These are phyloP conservation scores for Meteorus sp. DNA, from an alignment of 1,140 invertebrate genomes.

Conservation along the genomic window DNA sequence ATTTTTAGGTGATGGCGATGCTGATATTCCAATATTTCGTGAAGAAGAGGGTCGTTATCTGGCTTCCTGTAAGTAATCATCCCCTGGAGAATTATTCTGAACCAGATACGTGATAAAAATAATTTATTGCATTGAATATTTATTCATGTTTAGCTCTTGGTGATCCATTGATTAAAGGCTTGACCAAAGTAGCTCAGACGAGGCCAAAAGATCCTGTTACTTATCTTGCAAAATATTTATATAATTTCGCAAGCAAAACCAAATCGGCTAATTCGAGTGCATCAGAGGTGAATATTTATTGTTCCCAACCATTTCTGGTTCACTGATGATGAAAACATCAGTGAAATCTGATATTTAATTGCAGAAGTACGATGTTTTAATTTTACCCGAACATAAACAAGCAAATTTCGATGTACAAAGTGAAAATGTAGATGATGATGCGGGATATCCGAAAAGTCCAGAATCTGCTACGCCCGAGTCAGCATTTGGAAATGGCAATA, in stretches of 20 bases:
- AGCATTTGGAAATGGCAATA: slow-evolving; percentile 64
- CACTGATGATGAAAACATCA: background rate
- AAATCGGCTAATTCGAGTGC: slow-evolving; percentile 9
- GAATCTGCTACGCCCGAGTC: slow-evolving; percentile 61
- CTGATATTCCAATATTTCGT: slow-evolving; percentile 75
- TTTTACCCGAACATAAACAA: slow-evolving; percentile 55
- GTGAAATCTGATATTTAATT: background rate
- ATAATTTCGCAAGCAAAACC: slow-evolving; percentile 68
- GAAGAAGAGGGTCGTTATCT: slow-evolving; percentile 82
- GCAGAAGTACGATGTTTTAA: slow-evolving; percentile 59
- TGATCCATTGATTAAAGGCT: slow-evolving; percentile 82
- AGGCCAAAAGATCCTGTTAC: slow-evolving; percentile 81
- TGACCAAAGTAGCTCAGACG: slow-evolving; percentile 80
- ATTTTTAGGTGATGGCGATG: slow-evolving; percentile 61
- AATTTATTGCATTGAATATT: too few relatives aligned
- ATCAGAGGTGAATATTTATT: background rate
- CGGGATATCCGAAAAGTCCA: slow-evolving; percentile 43
- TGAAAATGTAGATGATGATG: slow-evolving; percentile 41
- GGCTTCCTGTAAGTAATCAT: slow-evolving; percentile 75
- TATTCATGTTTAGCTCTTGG: slow-evolving; percentile 68
- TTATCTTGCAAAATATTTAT: slow-evolving; percentile 79
- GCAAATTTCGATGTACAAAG: slow-evolving; percentile 24
- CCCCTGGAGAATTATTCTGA: too few relatives aligned
- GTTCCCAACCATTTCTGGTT: background rate
- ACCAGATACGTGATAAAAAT: too few relatives aligned